Evolutionary conservation across 2,888 invertebrate species (phyloP).

Genomic region (Acanthococcus lagerstroemiae): DNA sequence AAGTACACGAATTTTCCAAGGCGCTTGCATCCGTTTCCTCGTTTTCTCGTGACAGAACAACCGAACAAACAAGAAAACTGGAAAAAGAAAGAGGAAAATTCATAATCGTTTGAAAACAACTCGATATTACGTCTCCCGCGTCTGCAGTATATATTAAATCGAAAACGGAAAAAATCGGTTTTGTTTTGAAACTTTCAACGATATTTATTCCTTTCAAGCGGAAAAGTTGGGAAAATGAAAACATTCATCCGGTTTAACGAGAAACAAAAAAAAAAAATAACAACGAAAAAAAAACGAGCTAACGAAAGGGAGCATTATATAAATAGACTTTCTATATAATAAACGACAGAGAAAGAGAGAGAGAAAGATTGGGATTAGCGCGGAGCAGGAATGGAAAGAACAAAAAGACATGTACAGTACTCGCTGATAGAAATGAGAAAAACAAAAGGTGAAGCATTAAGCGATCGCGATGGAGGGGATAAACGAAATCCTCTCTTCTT

Average conservation of each 20-base stretch:
- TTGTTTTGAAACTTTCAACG: constrained; percentile 14
- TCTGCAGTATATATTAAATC: too few relatives aligned
- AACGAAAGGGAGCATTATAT: neutral
- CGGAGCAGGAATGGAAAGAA: constrained; percentile 12
- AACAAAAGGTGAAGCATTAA: constrained; percentile 26
- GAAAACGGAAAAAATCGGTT: constrained; percentile 24
- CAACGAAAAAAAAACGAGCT: neutral
- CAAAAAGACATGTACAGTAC: constrained; percentile 12
- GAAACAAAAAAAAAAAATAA: neutral
- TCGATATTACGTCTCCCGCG: too few relatives aligned
- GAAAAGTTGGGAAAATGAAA: constrained; percentile 26
- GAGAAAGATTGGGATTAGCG: neutral
- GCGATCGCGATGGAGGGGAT: constrained; percentile 27
- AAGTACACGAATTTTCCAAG: too few relatives aligned
- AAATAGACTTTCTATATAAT: neutral
- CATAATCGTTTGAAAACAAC: too few relatives aligned
- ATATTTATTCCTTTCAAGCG: constrained; percentile 17
- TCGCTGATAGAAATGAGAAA: constrained; percentile 2
- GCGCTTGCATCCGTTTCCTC: too few relatives aligned
- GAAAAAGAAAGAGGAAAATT: neutral
- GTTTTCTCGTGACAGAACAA: too few relatives aligned
- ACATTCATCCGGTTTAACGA: constrained; percentile 21
- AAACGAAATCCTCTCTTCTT: constrained; percentile 28
- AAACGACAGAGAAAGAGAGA: neutral
- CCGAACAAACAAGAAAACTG: neutral